Conservation (phyloP, 2,113 vertebrate species). For the Propithecus coquereli region DNA sequence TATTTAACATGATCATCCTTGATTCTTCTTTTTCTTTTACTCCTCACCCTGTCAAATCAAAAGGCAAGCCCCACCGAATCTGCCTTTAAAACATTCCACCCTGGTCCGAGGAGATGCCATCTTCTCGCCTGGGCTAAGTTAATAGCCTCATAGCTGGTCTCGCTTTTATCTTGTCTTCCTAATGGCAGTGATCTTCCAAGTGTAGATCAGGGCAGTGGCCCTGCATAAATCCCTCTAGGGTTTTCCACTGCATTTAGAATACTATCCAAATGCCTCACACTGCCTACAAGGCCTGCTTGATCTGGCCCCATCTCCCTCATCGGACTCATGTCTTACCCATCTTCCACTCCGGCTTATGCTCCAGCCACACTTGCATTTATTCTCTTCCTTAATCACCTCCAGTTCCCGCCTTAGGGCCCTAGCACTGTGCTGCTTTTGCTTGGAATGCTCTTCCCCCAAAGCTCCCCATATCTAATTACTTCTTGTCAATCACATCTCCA, state of each 20-base stretch:
- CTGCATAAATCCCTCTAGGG: not conserved
- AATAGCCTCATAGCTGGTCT: not conserved
- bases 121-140: not conserved
- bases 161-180: not conserved
- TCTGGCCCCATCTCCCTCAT: not conserved
- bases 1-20: not conserved
- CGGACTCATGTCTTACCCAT: not conserved
- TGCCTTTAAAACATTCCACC: not conserved
- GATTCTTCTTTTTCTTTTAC: not conserved
- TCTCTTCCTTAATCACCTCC: not conserved
- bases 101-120: not conserved
- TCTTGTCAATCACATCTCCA: not conserved
- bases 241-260: not conserved
- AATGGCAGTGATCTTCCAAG: not conserved
- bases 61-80: not conserved
- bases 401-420: not conserved
- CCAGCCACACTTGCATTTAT: not conserved
- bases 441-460: not conserved
- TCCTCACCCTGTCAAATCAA: not conserved
- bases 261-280: not conserved
- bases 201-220: not conserved
- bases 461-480: not conserved
- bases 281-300: fast-evolving
- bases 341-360: not conserved
- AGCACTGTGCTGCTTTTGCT: not conserved